Conservation (phyloP, 2,797 vertebrate genomes). For the Scomberomorus guttatus region DNA sequence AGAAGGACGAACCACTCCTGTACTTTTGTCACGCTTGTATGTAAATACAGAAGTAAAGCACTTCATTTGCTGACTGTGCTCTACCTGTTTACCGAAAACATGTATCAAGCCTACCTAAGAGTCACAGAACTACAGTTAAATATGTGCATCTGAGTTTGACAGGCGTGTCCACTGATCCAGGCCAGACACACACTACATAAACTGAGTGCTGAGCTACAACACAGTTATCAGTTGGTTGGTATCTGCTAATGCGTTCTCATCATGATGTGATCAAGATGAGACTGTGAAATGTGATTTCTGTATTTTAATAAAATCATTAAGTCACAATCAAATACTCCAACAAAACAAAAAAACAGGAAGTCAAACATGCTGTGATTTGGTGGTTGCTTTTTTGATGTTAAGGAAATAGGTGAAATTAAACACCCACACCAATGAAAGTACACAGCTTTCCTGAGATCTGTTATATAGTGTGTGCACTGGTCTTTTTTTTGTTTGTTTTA, state of each 20-base stretch:
- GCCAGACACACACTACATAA: background rate
- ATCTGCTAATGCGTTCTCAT: background rate
- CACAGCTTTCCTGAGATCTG: constrained; percentile 1
- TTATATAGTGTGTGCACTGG: constrained; percentile 6
- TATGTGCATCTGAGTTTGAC: constrained; percentile 12
- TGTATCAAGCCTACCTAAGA: background rate
- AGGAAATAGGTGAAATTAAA: background rate
- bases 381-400: background rate
- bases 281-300: constrained; percentile 20
- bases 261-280: constrained; percentile 8
- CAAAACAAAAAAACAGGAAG: constrained; percentile 45
- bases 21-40: background rate
- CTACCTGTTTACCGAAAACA: constrained; percentile 37
- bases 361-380: constrained; percentile 40
- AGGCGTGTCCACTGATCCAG: background rate
- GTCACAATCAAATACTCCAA: background rate
- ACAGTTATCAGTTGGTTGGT: background rate
- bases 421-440: background rate
- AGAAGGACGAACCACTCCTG: background rate
- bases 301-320: background rate
- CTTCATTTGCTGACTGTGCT: background rate
- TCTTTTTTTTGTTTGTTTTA: constrained; percentile 49
- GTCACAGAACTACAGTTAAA: constrained; percentile 12
- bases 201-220: background rate
- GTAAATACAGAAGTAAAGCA: constrained; percentile 21